Evolutionary conservation across 2,888 invertebrate genomes (phyloP).

Genomic region (Pinctada fucata): DNA sequence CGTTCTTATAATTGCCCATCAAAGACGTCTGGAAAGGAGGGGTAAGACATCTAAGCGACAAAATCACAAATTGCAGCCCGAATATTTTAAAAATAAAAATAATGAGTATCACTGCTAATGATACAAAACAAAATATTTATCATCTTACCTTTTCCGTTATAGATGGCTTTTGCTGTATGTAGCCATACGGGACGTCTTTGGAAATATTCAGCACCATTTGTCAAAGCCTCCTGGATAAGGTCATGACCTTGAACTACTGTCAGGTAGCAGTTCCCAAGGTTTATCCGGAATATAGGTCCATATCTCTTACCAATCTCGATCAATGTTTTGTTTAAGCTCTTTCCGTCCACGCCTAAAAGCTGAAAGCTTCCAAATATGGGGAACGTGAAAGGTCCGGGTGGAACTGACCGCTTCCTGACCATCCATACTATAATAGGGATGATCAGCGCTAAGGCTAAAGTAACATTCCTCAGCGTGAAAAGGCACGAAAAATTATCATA

Average conservation of each 20-base stretch:
- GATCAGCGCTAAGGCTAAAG: not conserved
- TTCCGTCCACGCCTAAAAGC: conserved; percentile 4
- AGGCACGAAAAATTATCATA: not conserved
- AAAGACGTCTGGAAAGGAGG: too few relatives aligned
- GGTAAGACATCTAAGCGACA: too few relatives aligned
- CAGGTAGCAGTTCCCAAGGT: conserved; percentile 8
- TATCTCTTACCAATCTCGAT: conserved; percentile 19
- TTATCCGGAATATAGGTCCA: conserved; percentile 29
- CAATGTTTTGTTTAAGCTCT: conserved; percentile 5
- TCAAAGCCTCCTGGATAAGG: conserved; percentile 18
- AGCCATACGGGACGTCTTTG: conserved; percentile 17
- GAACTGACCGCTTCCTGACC: conserved; percentile 10
- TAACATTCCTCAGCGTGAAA: conserved; percentile 16
- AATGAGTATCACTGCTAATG: not conserved
- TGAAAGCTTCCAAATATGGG: conserved; percentile 26
- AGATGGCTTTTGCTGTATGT: not conserved
- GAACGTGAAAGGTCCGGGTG: conserved; percentile 26
- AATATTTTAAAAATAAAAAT: not conserved
- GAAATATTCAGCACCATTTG: conserved; percentile 6
- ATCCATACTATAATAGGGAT: conserved; percentile 8
- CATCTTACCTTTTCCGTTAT: not conserved
- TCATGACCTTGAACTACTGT: conserved; percentile 28
- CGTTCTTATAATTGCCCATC: too few relatives aligned
- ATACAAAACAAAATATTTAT: not conserved
- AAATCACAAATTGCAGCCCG: too few relatives aligned